Evolutionary conservation across 1,140 invertebrate species (phyloP), one percentile per base, ranked within the genome.

Genomic region (Drosophila jambulina): DNA sequence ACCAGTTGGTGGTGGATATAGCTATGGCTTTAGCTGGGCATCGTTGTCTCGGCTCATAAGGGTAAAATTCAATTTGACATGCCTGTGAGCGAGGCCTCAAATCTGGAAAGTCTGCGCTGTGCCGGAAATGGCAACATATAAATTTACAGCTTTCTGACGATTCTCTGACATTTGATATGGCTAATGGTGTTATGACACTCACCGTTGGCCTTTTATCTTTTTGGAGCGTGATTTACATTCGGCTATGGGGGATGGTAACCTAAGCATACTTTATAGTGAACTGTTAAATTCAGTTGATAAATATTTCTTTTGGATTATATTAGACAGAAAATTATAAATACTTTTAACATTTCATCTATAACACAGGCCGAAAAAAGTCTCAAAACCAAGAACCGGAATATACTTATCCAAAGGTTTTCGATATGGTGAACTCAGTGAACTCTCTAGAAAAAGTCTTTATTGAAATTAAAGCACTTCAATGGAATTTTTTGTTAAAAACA

Each of bases 21-120:
- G 23, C 15, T 21, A 17, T 17, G 17, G 25, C 46, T 5, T 25
- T 48, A 27, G 38, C 32, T 67, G 25, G 49, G 48, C 45, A 46
- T 64, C 29, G 46, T 38, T 62, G 61, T 85, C 72, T 71, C 67
- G 68, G 62, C 64, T 85, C 78, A 70, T 87, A 51, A 60, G 85
- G 85, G 63, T 85, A 68, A 90, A 88, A 88, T 88, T 88, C 70
- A 91, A 88, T 88, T 91, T 88, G 85, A 85, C 85, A 85, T 88
- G 85, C 86, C 70, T 48, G 75, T 49, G 90, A 78, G 81, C 62
- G 46, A 68, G 76, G 67, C 82, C 85, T 91, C 85, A 88, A 88
- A 88, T 85, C 70, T 58, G 59, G 34, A 63, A 67, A 86, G 51
- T 79, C 79, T 80, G 36, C 48, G 59, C 69, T 57, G 38, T 60